These are phyloP conservation scores for Pycnonotus jocosus DNA, from an alignment of 2,113 vertebrate genomes.

Conservation along the genomic window DNA sequence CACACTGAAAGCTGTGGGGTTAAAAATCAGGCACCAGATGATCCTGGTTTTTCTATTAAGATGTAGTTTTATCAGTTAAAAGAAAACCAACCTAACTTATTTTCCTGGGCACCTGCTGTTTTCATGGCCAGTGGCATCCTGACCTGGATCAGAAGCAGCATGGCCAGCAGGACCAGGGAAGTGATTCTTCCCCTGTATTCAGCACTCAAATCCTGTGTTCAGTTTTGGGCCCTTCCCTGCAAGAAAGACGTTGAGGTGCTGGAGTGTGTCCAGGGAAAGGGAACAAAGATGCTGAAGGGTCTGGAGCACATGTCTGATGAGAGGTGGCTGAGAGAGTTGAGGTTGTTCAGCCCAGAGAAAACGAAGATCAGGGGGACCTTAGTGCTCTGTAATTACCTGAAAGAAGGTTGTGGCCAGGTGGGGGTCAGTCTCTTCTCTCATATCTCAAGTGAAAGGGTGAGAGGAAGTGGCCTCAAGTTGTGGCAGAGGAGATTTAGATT, in stretches of 20 bases:
- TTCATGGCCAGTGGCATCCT: not conserved
- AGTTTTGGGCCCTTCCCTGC: not conserved
- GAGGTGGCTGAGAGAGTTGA: not conserved
- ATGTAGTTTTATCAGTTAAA: not conserved
- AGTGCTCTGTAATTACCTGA: not conserved
- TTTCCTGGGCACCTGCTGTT: not conserved
- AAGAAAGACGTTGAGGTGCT: not conserved
- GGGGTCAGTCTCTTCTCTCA: not conserved
- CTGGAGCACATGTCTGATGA: no score
- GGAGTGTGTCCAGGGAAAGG: not conserved
- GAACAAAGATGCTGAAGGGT: not conserved
- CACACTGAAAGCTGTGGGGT: not conserved
- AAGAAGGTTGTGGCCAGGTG: not conserved
- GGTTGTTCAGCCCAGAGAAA: not conserved
- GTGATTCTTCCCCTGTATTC: not conserved
- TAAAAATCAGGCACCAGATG: not conserved
- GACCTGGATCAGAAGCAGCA: rapidly evolving
- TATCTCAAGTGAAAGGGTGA: not conserved
- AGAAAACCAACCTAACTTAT: not conserved
- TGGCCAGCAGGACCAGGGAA: not conserved
- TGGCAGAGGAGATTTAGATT: not conserved
- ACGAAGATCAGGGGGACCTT: not conserved
- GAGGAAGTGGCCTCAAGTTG: not conserved
- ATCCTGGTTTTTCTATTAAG: not conserved
- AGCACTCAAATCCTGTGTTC: not conserved